Evolutionary conservation across 2,888 invertebrate species (phyloP).

Genomic region (Cremastobaeus sp.): DNA sequence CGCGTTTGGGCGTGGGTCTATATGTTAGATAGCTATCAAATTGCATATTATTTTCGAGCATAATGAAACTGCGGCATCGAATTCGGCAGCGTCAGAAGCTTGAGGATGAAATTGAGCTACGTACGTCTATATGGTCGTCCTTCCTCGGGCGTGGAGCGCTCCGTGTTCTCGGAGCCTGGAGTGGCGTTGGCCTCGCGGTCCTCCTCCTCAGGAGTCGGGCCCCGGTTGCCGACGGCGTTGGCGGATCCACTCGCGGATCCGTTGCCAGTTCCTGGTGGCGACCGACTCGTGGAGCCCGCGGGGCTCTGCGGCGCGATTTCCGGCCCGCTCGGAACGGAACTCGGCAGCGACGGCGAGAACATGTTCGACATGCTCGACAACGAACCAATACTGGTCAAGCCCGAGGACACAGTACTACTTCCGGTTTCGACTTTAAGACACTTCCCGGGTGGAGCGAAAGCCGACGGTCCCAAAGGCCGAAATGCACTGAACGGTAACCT

Average conservation of each 20-base stretch:
- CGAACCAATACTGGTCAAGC: constrained; percentile 74
- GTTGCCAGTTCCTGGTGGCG: constrained; percentile 68
- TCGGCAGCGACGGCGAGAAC: constrained; percentile 74
- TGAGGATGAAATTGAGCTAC: too few species aligned
- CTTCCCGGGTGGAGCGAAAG: constrained; percentile 84
- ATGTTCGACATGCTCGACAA: constrained; percentile 77
- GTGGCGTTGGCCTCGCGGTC: constrained; percentile 78
- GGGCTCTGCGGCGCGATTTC: constrained; percentile 75
- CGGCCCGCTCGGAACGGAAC: constrained; percentile 70
- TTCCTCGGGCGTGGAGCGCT: constrained; percentile 79
- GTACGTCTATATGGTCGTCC: constrained; percentile 78
- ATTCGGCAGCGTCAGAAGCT: too few species aligned
- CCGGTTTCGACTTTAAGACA: constrained; percentile 79
- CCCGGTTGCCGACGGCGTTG: constrained; percentile 68
- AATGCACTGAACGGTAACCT: constrained; percentile 81
- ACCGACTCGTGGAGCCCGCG: constrained; percentile 75
- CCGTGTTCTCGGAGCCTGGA: constrained; percentile 79
- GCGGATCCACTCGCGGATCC: constrained; percentile 58
- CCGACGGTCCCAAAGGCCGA: constrained; percentile 82
- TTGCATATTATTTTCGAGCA: too few species aligned
- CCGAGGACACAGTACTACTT: constrained; percentile 69
- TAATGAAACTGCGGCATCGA: too few species aligned
- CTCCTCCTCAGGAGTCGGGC: constrained; percentile 74
- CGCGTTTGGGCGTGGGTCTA: too few species aligned
- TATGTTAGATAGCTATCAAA: too few species aligned